Conservation (phyloP, 2,113 vertebrate genomes). For the Corvus hawaiiensis region DNA sequence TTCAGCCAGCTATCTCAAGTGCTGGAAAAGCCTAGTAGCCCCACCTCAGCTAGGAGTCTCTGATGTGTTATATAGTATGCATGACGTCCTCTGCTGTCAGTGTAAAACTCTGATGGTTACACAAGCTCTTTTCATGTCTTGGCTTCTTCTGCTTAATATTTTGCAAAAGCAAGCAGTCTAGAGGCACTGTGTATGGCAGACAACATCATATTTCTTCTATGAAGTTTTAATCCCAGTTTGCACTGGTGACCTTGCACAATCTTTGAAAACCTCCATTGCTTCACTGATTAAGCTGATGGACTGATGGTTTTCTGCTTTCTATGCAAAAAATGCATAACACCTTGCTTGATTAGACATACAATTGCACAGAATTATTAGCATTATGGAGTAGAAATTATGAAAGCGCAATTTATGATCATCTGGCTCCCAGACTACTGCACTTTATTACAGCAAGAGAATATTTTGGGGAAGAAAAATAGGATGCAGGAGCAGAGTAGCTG, state of each 20-base stretch:
- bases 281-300: slow-evolving; percentile 11
- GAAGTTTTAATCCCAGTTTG: neutral
- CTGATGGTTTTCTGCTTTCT: slow-evolving; percentile 36
- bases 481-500: neutral
- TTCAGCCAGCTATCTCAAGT: neutral
- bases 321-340: slow-evolving; percentile 22
- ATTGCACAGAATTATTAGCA: slow-evolving; percentile 42
- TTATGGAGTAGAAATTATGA: slow-evolving; percentile 25
- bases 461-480: neutral
- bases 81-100: neutral
- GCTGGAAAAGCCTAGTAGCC: neutral
- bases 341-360: slow-evolving; percentile 41
- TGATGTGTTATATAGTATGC: neutral
- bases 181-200: neutral
- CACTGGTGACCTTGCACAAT: neutral
- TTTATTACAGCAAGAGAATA: neutral
- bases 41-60: neutral
- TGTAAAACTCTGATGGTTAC: neutral
- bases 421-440: neutral
- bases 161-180: neutral
- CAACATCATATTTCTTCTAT: neutral
- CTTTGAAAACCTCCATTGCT: neutral
- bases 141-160: neutral
- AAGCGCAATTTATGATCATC: slow-evolving; percentile 19
- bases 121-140: neutral